Base-by-base conservation (phyloP, 2,797 vertebrate species). In the Saxicola maurus region DNA sequence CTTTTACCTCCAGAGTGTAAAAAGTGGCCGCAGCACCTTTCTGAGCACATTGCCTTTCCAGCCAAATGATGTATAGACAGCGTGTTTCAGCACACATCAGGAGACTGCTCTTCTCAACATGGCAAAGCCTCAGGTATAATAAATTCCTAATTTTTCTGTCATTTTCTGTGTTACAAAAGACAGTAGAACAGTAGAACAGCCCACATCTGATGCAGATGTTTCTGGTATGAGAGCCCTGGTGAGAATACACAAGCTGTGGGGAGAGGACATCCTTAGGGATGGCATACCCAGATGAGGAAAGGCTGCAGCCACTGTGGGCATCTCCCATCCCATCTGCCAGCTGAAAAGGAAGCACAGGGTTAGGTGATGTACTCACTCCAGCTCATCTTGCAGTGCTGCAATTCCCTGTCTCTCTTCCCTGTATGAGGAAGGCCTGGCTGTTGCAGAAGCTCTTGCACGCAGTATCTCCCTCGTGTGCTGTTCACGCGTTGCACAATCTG, bases 321-420 rank as follows among this genome's bases (percentile, higher is more conserved):
- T 82, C 73, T 88, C 61, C 61, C 13, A 0, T 43, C 60, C 43
- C 31, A 42, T 30, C 46, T 62, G 13, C 11, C 25, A 10, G 30
- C 16, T 78, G 62, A 88, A 79, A 77, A 82, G 62, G 74, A 88
- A 84, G 35, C 17, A 45, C 11, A 13, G 48, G 27, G 25, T 69
- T 86, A 45, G 30, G 27, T 40, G 30, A 76, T 35, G 6, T 43
- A 45, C 65, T 82, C 37, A 45, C 33, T 55, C 48, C 43, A 74
- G 46, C 19, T 85, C 27, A 83, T 73, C 55, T 61, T 79, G 65
- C 33, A 43, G 12, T n/a, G 38, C 49, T 60, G 53, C 78, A 82
- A 66, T 83, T 85, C 79, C 69, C n/a, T 17, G 3, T 73, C 25
- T 11, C 5, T 68, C 69, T 74, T 92, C 40, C 72, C 66, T 55